A percentile compares a stretch with the other conserved stretches of the same genome.
Conservation (phyloP, 64 coral and sea anemone species). For the Cladopsammia gracilis region DNA sequence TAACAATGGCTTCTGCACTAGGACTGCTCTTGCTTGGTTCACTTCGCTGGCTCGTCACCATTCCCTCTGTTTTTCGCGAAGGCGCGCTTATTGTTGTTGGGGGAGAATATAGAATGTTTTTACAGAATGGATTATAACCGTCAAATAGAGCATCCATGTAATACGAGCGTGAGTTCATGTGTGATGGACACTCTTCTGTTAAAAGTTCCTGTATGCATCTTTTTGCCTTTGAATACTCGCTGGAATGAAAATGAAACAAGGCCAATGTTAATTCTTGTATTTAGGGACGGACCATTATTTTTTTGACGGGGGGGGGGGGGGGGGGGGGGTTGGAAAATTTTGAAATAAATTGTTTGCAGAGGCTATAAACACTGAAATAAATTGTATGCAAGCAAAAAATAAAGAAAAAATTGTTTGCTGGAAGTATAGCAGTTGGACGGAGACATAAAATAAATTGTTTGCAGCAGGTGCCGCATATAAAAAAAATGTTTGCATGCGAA, state of each 20-base stretch:
- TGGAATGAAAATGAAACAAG: not conserved
- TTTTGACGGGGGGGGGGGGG: no score
- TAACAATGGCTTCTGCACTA: not conserved
- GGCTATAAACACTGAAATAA: no score
- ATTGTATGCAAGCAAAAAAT: no score
- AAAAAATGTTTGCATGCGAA: no score
- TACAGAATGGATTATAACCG: slow-evolving; percentile 32
- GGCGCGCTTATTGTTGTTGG: not conserved
- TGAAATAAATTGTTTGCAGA: no score
- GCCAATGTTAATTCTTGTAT: not conserved
- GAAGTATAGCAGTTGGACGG: no score
- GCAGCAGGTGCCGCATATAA: no score
- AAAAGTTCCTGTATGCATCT: not conserved
- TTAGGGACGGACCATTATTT: no score
- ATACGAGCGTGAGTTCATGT: not conserved
- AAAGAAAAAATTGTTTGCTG: no score
- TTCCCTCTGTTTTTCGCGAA: not conserved
- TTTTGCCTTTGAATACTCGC: slow-evolving; percentile 30
- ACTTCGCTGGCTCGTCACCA: not conserved
- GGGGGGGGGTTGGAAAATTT: no score
- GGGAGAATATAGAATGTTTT: not conserved
- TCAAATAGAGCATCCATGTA: slow-evolving; percentile 14
- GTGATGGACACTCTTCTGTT: not conserved
- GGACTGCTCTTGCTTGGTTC: not conserved
- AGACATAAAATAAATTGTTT: no score